phyloP scores from a whole-genome alignment of 2,797 vertebrate species.

The Cirrhinus molitorella region DNA sequence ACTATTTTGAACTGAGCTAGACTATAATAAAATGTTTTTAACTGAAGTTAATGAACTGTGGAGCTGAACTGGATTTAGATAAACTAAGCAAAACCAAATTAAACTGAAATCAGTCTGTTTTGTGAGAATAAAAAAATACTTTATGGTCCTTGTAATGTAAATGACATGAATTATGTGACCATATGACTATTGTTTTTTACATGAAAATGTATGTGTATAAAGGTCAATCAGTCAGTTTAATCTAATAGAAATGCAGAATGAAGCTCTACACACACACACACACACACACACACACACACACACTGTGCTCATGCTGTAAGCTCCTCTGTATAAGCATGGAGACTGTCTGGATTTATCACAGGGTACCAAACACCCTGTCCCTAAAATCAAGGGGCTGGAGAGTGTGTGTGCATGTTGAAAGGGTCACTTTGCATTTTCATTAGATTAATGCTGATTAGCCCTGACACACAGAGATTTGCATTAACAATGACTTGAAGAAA shows the following conservation, averaged over 20 bases:
- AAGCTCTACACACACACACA: background rate
- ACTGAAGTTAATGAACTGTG: no score
- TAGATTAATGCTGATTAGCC: conserved; percentile 73
- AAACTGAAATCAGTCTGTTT: background rate
- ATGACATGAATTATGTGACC: background rate
- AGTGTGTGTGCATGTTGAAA: conserved; percentile 33
- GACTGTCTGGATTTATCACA: conserved; percentile 67
- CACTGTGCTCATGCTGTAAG: conserved; percentile 60
- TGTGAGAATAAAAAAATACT: no score
- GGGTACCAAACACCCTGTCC: conserved; percentile 65
- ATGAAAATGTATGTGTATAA: background rate
- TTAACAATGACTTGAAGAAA: conserved; percentile 75
- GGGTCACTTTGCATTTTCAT: conserved; percentile 74
- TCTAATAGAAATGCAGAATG: conserved; percentile 5
- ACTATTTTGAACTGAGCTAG: no score
- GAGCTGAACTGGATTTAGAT: no score
- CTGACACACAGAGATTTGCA: conserved; percentile 69
- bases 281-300: no score
- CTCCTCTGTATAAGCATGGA: conserved; percentile 75
- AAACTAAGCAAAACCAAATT: background rate
- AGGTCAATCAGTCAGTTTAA: background rate
- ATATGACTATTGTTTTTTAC: background rate
- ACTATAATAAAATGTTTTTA: no score
- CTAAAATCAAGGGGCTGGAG: conserved; percentile 63
- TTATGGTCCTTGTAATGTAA: no score